A percentile compares a stretch with the other conserved stretches of the same genome.
Conservation (phyloP, 2,797 vertebrate species). For the Cyprinodon diabolis region DNA sequence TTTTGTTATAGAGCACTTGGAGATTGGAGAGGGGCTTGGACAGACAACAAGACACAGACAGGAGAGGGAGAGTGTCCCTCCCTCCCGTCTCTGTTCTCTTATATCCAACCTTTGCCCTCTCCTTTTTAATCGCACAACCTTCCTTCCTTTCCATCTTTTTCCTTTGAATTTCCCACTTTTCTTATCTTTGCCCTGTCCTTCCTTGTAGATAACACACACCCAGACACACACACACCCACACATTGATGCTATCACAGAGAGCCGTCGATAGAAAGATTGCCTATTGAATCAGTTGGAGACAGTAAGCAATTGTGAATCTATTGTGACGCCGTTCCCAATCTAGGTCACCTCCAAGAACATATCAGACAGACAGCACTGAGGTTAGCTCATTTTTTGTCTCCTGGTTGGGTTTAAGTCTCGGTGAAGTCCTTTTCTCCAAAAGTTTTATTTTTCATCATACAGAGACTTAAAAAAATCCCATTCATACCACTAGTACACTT, state of each 20-base stretch:
- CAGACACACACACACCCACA: constrained; percentile 21
- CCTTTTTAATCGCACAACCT: constrained; percentile 67
- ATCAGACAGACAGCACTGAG: constrained; percentile 43
- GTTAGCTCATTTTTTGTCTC: constrained; percentile 41
- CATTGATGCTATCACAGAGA: constrained; percentile 64
- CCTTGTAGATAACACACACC: constrained; percentile 61
- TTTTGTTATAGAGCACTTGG: constrained; percentile 40
- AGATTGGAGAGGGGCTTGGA: constrained; percentile 10
- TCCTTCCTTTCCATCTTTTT: constrained; percentile 58
- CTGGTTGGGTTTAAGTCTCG: constrained; percentile 33
- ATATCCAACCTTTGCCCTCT: constrained; percentile 57
- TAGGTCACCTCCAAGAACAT: constrained; percentile 70
- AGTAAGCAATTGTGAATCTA: constrained; percentile 68
- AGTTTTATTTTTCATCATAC: constrained; percentile 2
- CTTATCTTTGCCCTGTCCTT: constrained; percentile 65
- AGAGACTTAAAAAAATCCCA: neutral
- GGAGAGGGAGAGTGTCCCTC: constrained; percentile 14
- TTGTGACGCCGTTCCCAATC: constrained; percentile 65
- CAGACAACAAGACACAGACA: constrained; percentile 33
- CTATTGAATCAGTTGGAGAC: constrained; percentile 73
- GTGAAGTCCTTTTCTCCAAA: constrained; percentile 22
- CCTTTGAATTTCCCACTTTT: constrained; percentile 49
- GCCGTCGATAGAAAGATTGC: constrained; percentile 75
- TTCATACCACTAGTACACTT: neutral
- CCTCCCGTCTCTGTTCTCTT: constrained; percentile 36